Evolutionary conservation across 2,888 invertebrate species (phyloP).

Genomic region (Actias luna): DNA sequence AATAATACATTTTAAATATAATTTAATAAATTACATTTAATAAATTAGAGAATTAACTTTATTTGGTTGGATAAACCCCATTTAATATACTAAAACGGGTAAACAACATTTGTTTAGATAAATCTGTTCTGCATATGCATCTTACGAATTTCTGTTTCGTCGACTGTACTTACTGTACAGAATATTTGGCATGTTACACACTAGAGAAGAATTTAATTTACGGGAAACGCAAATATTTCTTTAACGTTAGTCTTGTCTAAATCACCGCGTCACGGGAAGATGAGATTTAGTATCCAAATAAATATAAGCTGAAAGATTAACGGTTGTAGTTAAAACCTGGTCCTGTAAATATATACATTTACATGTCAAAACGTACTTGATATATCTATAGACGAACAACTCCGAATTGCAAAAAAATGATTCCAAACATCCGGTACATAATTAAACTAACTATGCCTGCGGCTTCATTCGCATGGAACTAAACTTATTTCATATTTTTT

Average conservation of each 20-base stretch:
- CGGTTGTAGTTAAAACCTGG: neutral
- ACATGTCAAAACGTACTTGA: neutral
- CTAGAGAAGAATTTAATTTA: neutral
- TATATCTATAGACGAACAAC: neutral
- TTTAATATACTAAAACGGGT: too few species aligned
- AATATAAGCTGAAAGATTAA: constrained; percentile 1
- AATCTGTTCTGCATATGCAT: too few species aligned
- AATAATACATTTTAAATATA: too few species aligned
- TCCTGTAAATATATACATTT: neutral
- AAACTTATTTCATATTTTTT: too few species aligned
- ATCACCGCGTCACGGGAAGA: neutral
- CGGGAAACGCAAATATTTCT: neutral
- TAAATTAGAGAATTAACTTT: too few species aligned
- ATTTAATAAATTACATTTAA: too few species aligned
- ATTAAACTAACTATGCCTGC: too few species aligned
- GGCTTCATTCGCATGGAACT: too few species aligned
- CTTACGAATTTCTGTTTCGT: too few species aligned
- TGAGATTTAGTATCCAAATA: neutral
- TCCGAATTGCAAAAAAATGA: neutral
- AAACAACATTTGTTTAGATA: too few species aligned
- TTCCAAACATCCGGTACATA: neutral
- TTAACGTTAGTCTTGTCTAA: neutral
- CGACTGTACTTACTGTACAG: too few species aligned
- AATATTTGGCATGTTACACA: neutral
- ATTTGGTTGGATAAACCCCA: too few species aligned